These are phyloP conservation scores for Schizaphis graminum DNA, from an alignment of 2,888 invertebrate genomes.

Conservation along the genomic window DNA sequence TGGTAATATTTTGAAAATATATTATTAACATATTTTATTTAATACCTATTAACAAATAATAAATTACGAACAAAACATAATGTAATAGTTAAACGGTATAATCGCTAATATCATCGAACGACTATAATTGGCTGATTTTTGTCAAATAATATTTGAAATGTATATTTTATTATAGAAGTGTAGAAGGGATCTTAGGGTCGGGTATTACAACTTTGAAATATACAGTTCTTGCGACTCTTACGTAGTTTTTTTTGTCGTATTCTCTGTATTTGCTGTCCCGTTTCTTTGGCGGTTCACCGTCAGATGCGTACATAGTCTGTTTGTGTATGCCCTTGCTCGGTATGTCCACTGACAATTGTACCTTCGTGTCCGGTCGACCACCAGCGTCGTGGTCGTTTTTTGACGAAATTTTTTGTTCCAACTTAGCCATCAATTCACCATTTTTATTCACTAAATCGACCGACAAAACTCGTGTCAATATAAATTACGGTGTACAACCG, in stretches of 20 bases:
- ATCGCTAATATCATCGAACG: neutral
- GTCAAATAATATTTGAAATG: neutral
- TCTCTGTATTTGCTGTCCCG: slow-evolving; percentile 70
- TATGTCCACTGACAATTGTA: slow-evolving; percentile 75
- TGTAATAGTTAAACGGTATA: neutral
- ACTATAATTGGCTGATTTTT: neutral
- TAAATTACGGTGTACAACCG: neutral
- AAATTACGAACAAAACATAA: neutral
- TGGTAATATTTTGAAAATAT: neutral
- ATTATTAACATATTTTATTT: neutral
- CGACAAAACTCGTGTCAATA: slow-evolving; percentile 48
- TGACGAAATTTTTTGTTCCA: slow-evolving; percentile 71
- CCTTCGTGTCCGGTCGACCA: slow-evolving; percentile 72
- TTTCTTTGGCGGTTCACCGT: slow-evolving; percentile 71
- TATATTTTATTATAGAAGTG: neutral
- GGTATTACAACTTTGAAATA: neutral
- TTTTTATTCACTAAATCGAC: slow-evolving; percentile 71
- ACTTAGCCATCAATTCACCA: slow-evolving; percentile 71
- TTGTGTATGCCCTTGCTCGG: slow-evolving; percentile 75
- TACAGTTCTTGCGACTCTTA: neutral
- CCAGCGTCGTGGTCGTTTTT: slow-evolving; percentile 70
- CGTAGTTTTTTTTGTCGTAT: slow-evolving; percentile 52
- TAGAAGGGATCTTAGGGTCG: neutral
- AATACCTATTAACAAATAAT: neutral
- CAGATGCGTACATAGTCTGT: slow-evolving; percentile 73